phyloP scores from a whole-genome alignment of 2,888 invertebrate species.

The Macrosiphum euphorbiae region DNA sequence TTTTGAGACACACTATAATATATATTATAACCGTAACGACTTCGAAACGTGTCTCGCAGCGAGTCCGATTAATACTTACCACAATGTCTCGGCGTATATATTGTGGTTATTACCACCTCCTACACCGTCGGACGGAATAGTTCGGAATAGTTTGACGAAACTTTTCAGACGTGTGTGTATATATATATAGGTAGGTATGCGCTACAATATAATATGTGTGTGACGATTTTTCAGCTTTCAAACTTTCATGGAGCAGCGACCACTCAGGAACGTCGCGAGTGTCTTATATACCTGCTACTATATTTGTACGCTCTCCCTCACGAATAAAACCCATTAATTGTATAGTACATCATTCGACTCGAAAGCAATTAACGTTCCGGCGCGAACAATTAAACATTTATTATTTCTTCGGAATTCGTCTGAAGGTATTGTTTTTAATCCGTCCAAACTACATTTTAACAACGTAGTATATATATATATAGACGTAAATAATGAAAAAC shows the following conservation, averaged over 20 bases:
- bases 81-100: neutral
- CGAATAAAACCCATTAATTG: neutral
- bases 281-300: neutral
- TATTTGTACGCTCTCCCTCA: neutral
- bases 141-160: neutral
- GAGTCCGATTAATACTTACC: neutral
- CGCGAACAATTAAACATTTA: neutral
- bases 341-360: neutral
- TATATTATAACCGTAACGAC: neutral
- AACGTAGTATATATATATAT: neutral
- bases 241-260: neutral
- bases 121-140: neutral
- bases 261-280: neutral
- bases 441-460: neutral
- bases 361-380: conserved; percentile 2
- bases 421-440: neutral
- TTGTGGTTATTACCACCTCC: neutral
- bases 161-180: neutral
- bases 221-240: neutral
- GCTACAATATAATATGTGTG: neutral
- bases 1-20: no score
- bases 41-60: neutral
- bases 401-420: neutral
- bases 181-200: no score
- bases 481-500: neutral